These are phyloP conservation scores for Strongylocentrotus purpuratus DNA, from an alignment of 35 echinoderm and acorn worm species.

Conservation along the genomic window DNA sequence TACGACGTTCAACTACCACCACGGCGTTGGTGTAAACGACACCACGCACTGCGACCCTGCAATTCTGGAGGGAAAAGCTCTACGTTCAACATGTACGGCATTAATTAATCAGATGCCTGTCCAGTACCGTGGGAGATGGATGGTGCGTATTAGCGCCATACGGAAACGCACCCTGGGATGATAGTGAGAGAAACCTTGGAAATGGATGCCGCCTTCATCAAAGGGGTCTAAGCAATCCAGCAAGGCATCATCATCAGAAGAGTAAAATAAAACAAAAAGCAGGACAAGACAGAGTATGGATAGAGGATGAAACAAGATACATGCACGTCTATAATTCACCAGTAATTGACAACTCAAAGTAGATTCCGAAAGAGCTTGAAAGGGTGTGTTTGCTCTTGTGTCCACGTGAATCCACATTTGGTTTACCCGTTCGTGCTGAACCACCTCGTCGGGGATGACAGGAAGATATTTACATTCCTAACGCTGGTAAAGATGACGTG, in stretches of 20 bases:
- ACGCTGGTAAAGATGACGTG: conserved; percentile 1
- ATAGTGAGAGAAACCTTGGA: background rate
- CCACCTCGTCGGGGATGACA: background rate
- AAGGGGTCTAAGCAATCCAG: background rate
- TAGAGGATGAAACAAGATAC: conserved; percentile 29
- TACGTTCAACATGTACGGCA: background rate
- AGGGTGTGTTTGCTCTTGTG: conserved; percentile 1
- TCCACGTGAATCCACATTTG: conserved; percentile 18
- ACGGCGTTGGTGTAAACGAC: background rate
- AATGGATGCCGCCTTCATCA: conserved; percentile 22
- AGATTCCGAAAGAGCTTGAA: conserved; percentile 9
- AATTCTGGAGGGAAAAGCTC: background rate
- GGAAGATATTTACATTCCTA: background rate
- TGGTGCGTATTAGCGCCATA: background rate
- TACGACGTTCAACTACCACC: background rate
- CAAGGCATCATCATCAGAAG: background rate
- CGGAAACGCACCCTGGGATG: background rate
- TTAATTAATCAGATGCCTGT: background rate
- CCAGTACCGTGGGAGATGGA: background rate
- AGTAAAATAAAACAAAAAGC: background rate
- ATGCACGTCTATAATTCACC: conserved; percentile 19
- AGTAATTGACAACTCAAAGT: conserved; percentile 41
- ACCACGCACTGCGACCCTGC: background rate
- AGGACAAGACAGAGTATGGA: background rate
- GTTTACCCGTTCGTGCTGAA: conserved; percentile 24